Evolutionary conservation across 2,797 vertebrate species (phyloP).

Genomic region (Scolopax bukidnonensis): DNA sequence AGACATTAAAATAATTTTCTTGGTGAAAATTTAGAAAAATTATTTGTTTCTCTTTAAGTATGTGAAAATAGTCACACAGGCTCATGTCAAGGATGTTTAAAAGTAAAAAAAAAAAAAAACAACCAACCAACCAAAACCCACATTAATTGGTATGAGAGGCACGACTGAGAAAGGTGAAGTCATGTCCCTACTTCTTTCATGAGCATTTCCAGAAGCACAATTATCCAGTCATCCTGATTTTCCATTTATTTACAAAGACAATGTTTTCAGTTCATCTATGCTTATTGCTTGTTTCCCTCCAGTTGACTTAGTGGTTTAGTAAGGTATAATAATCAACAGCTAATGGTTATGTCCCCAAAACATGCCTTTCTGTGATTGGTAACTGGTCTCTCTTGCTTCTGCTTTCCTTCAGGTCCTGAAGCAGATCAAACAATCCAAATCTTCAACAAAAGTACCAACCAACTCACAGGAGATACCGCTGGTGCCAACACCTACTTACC

Average conservation of each 20-base stretch:
- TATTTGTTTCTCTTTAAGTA: neutral
- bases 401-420: conserved; percentile 63
- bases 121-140: neutral
- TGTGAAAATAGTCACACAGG: neutral
- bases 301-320: neutral
- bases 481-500: conserved; percentile 64
- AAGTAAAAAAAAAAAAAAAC: neutral
- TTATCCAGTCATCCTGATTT: neutral
- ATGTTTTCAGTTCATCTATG: neutral
- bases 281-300: neutral
- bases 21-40: neutral
- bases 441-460: conserved; percentile 59
- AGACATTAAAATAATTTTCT: neutral
- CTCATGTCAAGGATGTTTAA: neutral
- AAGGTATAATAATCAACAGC: neutral
- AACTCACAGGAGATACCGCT: conserved; percentile 70
- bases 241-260: neutral
- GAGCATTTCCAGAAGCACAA: neutral
- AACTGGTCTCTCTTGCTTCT: neutral
- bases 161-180: neutral
- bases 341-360: no score
- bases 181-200: neutral
- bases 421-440: conserved; percentile 76
- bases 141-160: neutral
- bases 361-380: neutral